Evolutionary conservation across 2,113 vertebrate genomes (phyloP).

Genomic region (Petaurus breviceps): DNA sequence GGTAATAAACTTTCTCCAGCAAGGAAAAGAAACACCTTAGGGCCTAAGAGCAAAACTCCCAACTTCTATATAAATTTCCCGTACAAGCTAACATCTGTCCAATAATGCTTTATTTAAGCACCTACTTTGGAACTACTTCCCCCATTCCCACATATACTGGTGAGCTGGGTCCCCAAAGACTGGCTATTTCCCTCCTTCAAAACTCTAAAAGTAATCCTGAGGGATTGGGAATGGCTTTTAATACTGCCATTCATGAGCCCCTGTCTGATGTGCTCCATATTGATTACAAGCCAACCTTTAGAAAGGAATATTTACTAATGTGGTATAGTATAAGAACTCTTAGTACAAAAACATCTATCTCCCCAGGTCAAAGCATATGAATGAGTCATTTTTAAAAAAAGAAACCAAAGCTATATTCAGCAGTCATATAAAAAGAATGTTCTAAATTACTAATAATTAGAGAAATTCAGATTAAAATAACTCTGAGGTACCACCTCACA

Average conservation of each 20-base stretch:
- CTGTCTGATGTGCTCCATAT: background rate
- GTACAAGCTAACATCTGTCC: background rate
- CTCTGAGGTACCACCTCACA: background rate
- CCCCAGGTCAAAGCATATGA: background rate
- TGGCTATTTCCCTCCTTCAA: background rate
- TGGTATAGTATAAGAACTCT: background rate
- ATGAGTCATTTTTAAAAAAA: background rate
- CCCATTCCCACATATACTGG: background rate
- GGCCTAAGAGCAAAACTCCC: background rate
- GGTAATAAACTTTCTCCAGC: slow-evolving; percentile 38
- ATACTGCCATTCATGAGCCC: background rate
- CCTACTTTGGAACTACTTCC: background rate
- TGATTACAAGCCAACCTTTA: background rate
- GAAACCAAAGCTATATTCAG: background rate
- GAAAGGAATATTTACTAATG: background rate
- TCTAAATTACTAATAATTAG: background rate
- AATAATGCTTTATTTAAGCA: background rate
- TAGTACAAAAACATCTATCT: background rate
- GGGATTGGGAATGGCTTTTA: background rate
- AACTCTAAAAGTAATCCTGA: background rate
- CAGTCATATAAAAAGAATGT: background rate
- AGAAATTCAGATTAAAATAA: background rate
- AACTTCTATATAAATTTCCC: background rate
- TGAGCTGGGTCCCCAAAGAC: background rate
- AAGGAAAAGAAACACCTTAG: slow-evolving; percentile 39